Evolutionary conservation across 2,113 vertebrate species (phyloP).

Genomic region (Dipodomys ordii): DNA sequence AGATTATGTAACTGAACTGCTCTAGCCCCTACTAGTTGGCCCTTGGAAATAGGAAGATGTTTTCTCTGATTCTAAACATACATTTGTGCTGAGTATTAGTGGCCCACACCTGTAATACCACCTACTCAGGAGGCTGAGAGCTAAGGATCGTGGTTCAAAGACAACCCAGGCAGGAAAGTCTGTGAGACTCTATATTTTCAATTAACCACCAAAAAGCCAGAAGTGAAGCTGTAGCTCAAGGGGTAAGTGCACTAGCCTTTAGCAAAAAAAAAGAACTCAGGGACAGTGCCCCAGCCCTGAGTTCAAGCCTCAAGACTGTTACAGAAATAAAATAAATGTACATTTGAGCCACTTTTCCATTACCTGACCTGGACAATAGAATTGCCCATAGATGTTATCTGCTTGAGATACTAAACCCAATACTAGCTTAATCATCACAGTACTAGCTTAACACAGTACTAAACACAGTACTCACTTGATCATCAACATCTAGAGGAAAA

Average conservation of each 20-base stretch:
- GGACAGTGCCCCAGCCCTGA: too few species aligned
- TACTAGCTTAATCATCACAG: neutral
- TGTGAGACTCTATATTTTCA: too few species aligned
- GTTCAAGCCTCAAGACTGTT: too few species aligned
- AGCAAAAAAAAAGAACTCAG: too few species aligned
- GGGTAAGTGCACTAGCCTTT: too few species aligned
- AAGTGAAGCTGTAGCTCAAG: too few species aligned
- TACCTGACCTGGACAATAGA: neutral
- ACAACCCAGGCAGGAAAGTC: too few species aligned
- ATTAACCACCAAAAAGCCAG: too few species aligned
- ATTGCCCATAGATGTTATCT: neutral
- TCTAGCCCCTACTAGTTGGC: neutral
- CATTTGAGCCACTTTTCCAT: neutral
- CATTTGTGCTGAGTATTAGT: neutral
- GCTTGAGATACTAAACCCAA: slow-evolving; percentile 7
- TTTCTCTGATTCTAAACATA: neutral
- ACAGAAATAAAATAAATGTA: too few species aligned
- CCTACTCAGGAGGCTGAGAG: too few species aligned
- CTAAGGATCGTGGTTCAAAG: too few species aligned
- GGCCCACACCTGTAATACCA: neutral
- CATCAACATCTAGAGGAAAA: neutral
- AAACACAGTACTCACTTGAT: neutral
- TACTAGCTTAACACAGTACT: too few species aligned
- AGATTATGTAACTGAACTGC: neutral
- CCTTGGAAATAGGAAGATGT: neutral